phyloP scores from a whole-genome alignment of 2,797 vertebrate genomes.

The Oceanodroma leucorhoa region DNA sequence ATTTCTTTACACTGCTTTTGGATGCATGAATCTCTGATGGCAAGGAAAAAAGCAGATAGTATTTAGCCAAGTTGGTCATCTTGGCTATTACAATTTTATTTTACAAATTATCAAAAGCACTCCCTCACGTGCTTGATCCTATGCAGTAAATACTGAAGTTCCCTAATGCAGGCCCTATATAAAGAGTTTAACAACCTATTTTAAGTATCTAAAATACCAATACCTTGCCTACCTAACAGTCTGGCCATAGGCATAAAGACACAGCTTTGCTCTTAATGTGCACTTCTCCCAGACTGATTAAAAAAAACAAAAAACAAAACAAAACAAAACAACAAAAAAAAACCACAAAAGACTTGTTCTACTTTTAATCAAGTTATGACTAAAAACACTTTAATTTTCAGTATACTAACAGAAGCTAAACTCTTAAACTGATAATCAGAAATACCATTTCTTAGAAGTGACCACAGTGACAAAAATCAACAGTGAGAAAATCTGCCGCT shows the following conservation, averaged over 20 bases:
- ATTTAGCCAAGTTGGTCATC: background rate
- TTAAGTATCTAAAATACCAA: background rate
- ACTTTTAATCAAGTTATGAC: background rate
- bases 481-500: background rate
- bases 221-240: background rate
- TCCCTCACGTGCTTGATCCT: background rate
- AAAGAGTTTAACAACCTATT: background rate
- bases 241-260: background rate
- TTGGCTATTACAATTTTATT: background rate
- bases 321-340: too few relatives aligned
- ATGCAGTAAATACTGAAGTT: background rate
- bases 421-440: background rate
- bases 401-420: background rate
- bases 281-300: background rate
- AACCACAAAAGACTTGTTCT: background rate
- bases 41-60: background rate
- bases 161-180: background rate
- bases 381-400: background rate
- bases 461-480: background rate
- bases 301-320: background rate
- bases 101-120: background rate
- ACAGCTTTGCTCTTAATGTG: background rate
- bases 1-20: background rate
- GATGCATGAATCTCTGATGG: background rate
- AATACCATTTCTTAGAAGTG: background rate